Evolutionary conservation across 2,113 vertebrate genomes (phyloP), one percentile per base, ranked within the genome.

Genomic region (Mus spicilegus): DNA sequence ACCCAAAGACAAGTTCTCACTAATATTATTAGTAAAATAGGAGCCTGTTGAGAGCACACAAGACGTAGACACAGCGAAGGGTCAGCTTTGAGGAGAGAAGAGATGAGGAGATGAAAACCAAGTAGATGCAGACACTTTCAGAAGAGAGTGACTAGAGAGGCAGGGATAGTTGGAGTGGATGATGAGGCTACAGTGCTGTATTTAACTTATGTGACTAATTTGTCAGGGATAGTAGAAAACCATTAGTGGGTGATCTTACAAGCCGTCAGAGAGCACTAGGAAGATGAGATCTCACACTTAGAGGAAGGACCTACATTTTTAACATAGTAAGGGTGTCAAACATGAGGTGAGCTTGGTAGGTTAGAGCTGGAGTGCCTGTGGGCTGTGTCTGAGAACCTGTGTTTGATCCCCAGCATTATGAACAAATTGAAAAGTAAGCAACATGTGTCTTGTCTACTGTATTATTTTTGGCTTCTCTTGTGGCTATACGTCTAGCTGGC

Each of bases 321-420:
- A 81, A 46, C 76, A 33, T 69, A 16, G 13, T 85, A 36, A 82
- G 49, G 8, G 77, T 65, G 87, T 11, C 42, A 24, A 65, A 8
- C 7, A 8, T 13, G 39, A 2, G 54, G 17, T 0, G 2, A 73
- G 24, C 17, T 16, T 0, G 1, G 1, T 42, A 10, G 8, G 2
- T 89, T 10, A 69, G 85, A n/a, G 20, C 30, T 70, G 4, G 42
- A 13, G 24, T 3, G 19, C 19, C 17, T 61, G 61, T 26, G 61
- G 22, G 61, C 61, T 26, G 20, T 22, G 61, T 63, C 61, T 24
- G 24, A 63, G 61, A 8, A 63, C 22, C 24, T 63, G 58, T 19
- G 58, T 61, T 61, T 28, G 24, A 11, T 26, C 10, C 63, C 26
- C 26, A 65, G 63, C 63, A 2, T 28, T 9, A 65, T 9, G 9